phyloP scores from a whole-genome alignment of 2,888 invertebrate species.

The Dynastes maya region DNA sequence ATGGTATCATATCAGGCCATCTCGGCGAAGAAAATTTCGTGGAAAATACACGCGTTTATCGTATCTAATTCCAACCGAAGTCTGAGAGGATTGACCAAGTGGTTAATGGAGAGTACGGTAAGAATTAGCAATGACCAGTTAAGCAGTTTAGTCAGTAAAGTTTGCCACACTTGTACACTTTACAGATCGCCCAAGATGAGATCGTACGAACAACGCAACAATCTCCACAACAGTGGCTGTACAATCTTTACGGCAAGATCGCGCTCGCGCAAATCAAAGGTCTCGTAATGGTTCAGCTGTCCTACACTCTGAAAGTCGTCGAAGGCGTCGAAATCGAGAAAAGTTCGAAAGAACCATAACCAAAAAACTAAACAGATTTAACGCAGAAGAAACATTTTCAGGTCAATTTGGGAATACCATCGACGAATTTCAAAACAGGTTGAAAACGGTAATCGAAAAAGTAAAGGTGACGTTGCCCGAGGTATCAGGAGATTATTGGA shows the following conservation, averaged over 20 bases:
- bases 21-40: too few relatives aligned
- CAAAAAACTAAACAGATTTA: background rate
- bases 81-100: too few relatives aligned
- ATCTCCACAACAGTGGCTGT: conserved; percentile 87
- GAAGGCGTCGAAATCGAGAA: conserved; percentile 76
- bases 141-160: too few relatives aligned
- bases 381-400: background rate
- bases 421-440: conserved; percentile 50
- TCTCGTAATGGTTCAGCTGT: conserved; percentile 91
- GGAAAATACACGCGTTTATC: too few relatives aligned
- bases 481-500: conserved; percentile 81
- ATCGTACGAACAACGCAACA: conserved; percentile 70
- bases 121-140: background rate
- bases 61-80: too few relatives aligned
- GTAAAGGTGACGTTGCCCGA: conserved; percentile 79
- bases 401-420: background rate
- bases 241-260: conserved; percentile 86
- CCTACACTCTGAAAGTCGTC: conserved; percentile 85
- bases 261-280: conserved; percentile 90
- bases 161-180: background rate
- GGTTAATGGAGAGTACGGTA: too few relatives aligned
- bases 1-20: too few relatives aligned
- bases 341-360: background rate
- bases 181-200: background rate
- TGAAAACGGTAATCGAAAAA: conserved; percentile 69